Evolutionary conservation across 2,113 vertebrate genomes (phyloP).

Genomic region (Forbesichthys agassizii): DNA sequence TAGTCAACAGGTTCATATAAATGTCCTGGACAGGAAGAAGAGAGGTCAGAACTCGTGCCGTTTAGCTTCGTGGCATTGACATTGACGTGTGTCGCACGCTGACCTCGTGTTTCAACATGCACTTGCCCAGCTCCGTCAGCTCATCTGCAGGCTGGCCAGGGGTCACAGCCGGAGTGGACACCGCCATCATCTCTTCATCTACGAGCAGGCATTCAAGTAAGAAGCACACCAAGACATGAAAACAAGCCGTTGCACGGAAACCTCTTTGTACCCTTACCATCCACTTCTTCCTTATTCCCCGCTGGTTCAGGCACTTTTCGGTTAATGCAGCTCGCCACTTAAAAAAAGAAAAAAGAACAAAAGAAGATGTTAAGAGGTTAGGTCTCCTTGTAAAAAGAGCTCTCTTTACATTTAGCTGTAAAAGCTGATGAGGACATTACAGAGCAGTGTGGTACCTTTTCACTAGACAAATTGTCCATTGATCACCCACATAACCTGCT

Average conservation of each 20-base stretch:
- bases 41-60: neutral
- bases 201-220: conserved; percentile 22
- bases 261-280: conserved; percentile 75
- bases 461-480: no score
- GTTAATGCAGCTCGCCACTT: conserved; percentile 87
- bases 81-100: neutral
- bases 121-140: conserved; percentile 91
- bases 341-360: conserved; percentile 26
- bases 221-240: conserved; percentile 15
- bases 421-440: no score
- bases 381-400: conserved; percentile 2
- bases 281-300: conserved; percentile 81
- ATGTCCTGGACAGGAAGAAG: conserved; percentile 77
- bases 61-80: neutral
- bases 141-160: conserved; percentile 72
- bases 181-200: conserved; percentile 95
- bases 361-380: conserved; percentile 9
- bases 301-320: conserved; percentile 84
- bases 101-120: conserved; percentile 90
- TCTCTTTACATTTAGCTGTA: no score
- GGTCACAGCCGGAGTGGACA: conserved; percentile 71
- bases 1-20: conserved; percentile 86
- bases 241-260: neutral
- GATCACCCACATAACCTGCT: no score
- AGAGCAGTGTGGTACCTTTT: no score